phyloP scores from a whole-genome alignment of 2,888 invertebrate genomes.

The Cheilosia urbana region DNA sequence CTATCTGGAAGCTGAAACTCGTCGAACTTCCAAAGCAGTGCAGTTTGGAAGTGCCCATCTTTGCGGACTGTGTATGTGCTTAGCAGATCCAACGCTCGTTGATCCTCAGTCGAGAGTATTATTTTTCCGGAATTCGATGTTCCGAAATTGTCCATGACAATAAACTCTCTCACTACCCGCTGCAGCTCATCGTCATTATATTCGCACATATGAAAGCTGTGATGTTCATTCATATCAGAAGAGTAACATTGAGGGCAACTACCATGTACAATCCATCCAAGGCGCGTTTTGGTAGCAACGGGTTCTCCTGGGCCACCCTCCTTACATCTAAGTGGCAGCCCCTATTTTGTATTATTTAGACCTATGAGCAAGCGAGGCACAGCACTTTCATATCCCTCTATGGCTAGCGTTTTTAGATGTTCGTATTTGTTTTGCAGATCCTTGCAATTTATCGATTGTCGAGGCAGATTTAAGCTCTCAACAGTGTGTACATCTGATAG shows the following conservation, averaged over 20 bases:
- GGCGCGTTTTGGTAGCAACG: no score
- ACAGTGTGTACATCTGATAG: constrained; percentile 9
- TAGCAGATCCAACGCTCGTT: not conserved
- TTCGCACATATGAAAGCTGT: no score
- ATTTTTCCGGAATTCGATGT: not conserved
- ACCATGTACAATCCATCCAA: no score
- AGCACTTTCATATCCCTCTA: constrained; percentile 37
- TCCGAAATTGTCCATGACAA: constrained; percentile 23
- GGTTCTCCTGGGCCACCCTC: constrained; percentile 44
- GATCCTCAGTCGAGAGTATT: not conserved
- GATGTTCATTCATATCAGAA: no score
- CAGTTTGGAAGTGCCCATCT: not conserved
- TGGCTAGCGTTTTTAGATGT: constrained; percentile 32
- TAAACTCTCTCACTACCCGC: not conserved
- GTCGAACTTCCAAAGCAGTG: constrained; percentile 74
- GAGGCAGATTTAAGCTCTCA: not conserved
- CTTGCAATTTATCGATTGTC: not conserved
- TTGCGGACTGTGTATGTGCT: not conserved
- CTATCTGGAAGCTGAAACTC: constrained; percentile 75
- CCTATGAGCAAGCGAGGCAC: constrained; percentile 23
- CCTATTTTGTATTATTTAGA: not conserved
- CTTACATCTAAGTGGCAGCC: no score
- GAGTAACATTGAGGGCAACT: no score
- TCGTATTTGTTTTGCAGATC: not conserved
- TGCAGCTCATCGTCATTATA: no score